Evolutionary conservation across 1,140 invertebrate species (phyloP).

Genomic region (Drosophila sturtevanti): DNA sequence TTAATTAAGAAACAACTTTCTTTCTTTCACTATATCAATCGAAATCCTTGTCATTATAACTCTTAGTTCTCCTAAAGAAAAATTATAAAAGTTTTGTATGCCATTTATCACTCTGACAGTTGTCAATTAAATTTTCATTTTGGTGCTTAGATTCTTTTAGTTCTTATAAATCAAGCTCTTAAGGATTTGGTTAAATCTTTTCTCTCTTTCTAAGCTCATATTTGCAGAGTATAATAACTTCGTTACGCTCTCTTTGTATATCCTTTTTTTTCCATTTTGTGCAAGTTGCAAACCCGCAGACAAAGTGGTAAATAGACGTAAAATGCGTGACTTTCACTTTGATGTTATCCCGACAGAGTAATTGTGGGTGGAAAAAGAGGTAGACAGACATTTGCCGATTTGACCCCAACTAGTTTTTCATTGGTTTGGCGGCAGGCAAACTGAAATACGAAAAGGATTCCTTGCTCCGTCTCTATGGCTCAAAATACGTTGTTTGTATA

Average conservation of each 20-base stretch:
- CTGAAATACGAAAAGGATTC: constrained; percentile 27
- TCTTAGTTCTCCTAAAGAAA: too few relatives aligned
- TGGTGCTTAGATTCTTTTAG: too few relatives aligned
- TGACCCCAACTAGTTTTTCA: constrained; percentile 41
- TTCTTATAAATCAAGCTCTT: too few relatives aligned
- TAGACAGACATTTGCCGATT: constrained; percentile 47
- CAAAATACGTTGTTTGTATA: constrained; percentile 33
- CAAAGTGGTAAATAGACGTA: constrained; percentile 73
- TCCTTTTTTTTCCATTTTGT: neutral
- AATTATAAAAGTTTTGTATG: too few relatives aligned
- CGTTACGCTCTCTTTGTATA: neutral
- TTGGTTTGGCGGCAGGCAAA: constrained; percentile 20
- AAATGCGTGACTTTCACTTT: constrained; percentile 76
- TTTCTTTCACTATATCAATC: too few relatives aligned
- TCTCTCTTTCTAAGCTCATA: too few relatives aligned
- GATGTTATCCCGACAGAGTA: constrained; percentile 39
- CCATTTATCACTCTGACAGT: too few relatives aligned
- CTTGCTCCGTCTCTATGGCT: neutral
- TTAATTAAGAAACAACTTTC: too few relatives aligned
- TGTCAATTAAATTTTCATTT: too few relatives aligned
- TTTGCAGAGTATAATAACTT: neutral
- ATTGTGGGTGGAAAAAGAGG: too few relatives aligned
- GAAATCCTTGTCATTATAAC: too few relatives aligned
- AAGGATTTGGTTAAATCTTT: too few relatives aligned
- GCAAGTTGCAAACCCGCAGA: constrained; percentile 37